Conservation (phyloP, 2,888 invertebrate genomes). For the Orthosia incerta region DNA sequence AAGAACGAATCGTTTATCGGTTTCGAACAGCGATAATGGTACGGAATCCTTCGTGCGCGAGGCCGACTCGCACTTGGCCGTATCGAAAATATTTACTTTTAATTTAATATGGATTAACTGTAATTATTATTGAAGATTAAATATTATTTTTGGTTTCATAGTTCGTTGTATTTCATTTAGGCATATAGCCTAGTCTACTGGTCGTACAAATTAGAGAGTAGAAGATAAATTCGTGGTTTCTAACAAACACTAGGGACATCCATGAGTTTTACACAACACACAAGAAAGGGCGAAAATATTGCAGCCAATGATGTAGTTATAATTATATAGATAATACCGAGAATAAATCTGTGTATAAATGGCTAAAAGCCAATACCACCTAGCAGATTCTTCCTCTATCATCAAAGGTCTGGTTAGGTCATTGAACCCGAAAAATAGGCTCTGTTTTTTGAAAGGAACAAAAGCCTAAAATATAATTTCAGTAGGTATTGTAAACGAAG, state of each 20-base stretch:
- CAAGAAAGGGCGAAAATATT: neutral
- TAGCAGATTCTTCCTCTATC: neutral
- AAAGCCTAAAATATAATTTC: neutral
- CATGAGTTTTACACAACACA: too few species aligned
- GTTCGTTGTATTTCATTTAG: neutral
- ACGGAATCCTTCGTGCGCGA: too few species aligned
- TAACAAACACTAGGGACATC: too few species aligned
- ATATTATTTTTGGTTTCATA: neutral
- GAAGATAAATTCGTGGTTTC: too few species aligned
- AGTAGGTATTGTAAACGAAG: slow-evolving; percentile 32
- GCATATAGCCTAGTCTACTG: too few species aligned
- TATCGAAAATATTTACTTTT: slow-evolving; percentile 12
- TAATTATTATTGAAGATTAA: neutral
- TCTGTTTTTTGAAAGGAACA: neutral
- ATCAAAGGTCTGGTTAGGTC: neutral
- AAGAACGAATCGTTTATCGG: too few species aligned
- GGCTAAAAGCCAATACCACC: neutral
- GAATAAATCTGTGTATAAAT: neutral
- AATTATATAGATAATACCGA: too few species aligned
- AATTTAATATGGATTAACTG: neutral
- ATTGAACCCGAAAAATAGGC: neutral
- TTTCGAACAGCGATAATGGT: too few species aligned
- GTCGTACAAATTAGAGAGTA: too few species aligned
- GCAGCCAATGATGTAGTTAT: neutral
- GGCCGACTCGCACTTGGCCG: too few species aligned